phyloP scores from a whole-genome alignment of 2,888 invertebrate species.

The Cephonodes hylas region DNA sequence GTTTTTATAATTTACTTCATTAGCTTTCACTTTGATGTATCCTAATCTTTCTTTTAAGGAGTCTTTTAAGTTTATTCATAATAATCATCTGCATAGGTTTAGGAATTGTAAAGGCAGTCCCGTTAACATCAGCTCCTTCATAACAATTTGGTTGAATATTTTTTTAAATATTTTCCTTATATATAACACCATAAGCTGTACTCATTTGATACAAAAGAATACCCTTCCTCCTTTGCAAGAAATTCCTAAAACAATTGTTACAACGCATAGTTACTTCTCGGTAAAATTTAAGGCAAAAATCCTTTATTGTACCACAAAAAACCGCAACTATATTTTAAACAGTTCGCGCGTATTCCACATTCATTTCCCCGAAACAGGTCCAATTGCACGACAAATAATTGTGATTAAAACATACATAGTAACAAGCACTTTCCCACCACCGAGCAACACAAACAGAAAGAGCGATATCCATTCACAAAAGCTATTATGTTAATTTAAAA shows the following conservation, averaged over 20 bases:
- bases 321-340: neutral
- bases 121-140: no score
- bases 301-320: neutral
- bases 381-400: slow-evolving; percentile 1
- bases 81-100: no score
- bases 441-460: slow-evolving; percentile 71
- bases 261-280: neutral
- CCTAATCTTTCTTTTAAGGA: no score
- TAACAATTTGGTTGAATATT: no score
- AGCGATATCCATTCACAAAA: slow-evolving; percentile 78
- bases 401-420: slow-evolving; percentile 16
- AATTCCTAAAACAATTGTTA: neutral
- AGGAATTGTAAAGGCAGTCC: no score
- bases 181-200: no score
- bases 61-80: no score
- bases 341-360: neutral
- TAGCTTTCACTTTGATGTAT: no score
- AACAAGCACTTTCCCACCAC: slow-evolving; percentile 44
- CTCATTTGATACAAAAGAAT: no score
- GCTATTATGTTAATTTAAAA: slow-evolving; percentile 82
- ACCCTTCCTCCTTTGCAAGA: neutral
- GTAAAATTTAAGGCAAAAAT: neutral
- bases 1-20: no score
- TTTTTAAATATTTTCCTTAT: no score
- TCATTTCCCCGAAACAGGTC: neutral